Percentiles rank a stretch among this genome's conserved stretches.
Evolutionary conservation across 2,888 invertebrate genomes (phyloP).

Genomic region (Dolichomitus sp.): DNA sequence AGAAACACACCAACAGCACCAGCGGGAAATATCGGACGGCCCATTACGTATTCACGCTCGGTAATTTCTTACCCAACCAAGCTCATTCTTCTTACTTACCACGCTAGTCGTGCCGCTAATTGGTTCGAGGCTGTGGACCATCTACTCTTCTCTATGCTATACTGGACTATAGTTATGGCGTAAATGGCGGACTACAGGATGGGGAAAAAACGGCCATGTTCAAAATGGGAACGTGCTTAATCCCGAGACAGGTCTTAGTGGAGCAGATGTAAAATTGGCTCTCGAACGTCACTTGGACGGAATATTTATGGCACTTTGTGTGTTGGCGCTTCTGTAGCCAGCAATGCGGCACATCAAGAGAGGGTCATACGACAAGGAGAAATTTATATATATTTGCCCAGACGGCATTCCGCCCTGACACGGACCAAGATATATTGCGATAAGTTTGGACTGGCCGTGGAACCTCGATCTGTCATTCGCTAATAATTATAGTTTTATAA

Average conservation of each 20-base stretch:
- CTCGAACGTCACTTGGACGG: constrained; percentile 42
- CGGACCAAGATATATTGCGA: not conserved
- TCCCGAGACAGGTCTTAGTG: constrained; percentile 45
- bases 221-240: constrained; percentile 48
- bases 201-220: constrained; percentile 33
- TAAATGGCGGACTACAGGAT: constrained; percentile 30
- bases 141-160: constrained; percentile 17
- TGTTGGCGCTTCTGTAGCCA: constrained; percentile 1
- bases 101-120: constrained; percentile 68
- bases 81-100: constrained; percentile 75
- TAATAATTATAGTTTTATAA: not conserved
- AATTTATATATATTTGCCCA: constrained; percentile 11
- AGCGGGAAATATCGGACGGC: constrained; percentile 66
- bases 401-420: not conserved
- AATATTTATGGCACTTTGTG: constrained; percentile 59
- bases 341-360: constrained; percentile 24
- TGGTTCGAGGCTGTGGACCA: constrained; percentile 69
- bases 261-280: constrained; percentile 53
- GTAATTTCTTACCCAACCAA: constrained; percentile 74
- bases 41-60: constrained; percentile 71
- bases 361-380: not conserved
- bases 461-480: not conserved
- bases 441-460: constrained; percentile 3
- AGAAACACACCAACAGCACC: constrained; percentile 37
- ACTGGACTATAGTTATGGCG: constrained; percentile 15